phyloP scores from a whole-genome alignment of 2,797 vertebrate species.

The Epinephelus awoara region DNA sequence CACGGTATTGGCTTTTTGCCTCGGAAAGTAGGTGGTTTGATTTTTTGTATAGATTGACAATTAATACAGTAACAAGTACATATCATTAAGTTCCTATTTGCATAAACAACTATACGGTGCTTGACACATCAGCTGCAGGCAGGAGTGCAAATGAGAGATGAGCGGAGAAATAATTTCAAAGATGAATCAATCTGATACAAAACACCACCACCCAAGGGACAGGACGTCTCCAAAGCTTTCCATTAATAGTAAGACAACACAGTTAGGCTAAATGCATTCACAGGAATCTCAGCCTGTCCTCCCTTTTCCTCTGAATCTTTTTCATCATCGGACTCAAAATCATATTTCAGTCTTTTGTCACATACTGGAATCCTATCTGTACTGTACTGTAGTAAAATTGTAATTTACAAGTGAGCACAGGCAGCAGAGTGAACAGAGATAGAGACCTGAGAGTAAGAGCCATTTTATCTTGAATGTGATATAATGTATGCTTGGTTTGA shows the following conservation, averaged over 20 bases:
- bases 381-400: slow-evolving; percentile 5
- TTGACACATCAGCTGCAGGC: slow-evolving; percentile 53
- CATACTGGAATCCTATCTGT: not conserved
- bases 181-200: slow-evolving; percentile 67
- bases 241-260: slow-evolving; percentile 69
- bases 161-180: slow-evolving; percentile 57
- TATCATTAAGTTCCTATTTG: slow-evolving; percentile 60
- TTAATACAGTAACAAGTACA: slow-evolving; percentile 47
- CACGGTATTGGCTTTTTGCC: slow-evolving; percentile 60
- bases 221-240: slow-evolving; percentile 53
- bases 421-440: slow-evolving; percentile 9
- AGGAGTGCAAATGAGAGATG: slow-evolving; percentile 49
- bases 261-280: slow-evolving; percentile 48
- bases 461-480: slow-evolving; percentile 17
- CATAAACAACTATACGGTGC: slow-evolving; percentile 50
- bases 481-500: slow-evolving; percentile 23
- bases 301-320: slow-evolving; percentile 1
- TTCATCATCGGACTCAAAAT: slow-evolving; percentile 30
- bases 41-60: slow-evolving; percentile 42
- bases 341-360: slow-evolving; percentile 44
- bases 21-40: slow-evolving; percentile 32
- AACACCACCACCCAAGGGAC: slow-evolving; percentile 43
- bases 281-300: slow-evolving; percentile 19
- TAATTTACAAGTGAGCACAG: slow-evolving; percentile 12
- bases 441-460: slow-evolving; percentile 5